A percentile compares a stretch with the other conserved stretches of the same genome.
Evolutionary conservation across 2,888 invertebrate species (phyloP).

Genomic region (Cephus spinipes): DNA sequence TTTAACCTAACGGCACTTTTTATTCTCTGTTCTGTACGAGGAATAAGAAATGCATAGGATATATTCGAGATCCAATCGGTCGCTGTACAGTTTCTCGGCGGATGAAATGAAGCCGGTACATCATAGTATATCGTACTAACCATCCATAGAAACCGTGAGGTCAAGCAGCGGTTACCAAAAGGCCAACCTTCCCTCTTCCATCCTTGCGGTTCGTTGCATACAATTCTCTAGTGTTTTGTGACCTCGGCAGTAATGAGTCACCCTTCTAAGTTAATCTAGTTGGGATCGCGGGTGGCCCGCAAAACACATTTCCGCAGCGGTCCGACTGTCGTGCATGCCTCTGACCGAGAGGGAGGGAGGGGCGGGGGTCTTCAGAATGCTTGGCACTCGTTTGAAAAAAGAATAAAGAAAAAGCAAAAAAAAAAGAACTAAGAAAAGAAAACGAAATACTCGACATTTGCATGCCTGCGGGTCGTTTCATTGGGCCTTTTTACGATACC

Average conservation of each 20-base stretch:
- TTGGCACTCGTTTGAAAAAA: background rate
- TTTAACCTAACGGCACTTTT: background rate
- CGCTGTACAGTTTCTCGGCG: background rate
- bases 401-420: background rate
- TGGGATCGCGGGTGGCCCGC: background rate
- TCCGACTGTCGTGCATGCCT: background rate
- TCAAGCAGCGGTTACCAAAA: constrained; percentile 30
- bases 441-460: background rate
- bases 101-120: background rate
- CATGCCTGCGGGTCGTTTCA: background rate
- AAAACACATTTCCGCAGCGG: background rate
- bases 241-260: constrained; percentile 39
- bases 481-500: background rate
- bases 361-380: background rate
- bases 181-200: constrained; percentile 18
- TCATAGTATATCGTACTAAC: background rate
- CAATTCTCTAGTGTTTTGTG: constrained; percentile 26
- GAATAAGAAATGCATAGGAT: background rate
- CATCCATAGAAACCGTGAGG: constrained; percentile 17
- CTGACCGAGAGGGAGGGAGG: background rate
- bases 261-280: constrained; percentile 6
- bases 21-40: background rate
- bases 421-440: background rate
- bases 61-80: background rate
- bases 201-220: constrained; percentile 26